A percentile compares a stretch with the other conserved stretches of the same genome.
Conservation (phyloP, 2,888 invertebrate genomes). For the Ennomos erosarius region DNA sequence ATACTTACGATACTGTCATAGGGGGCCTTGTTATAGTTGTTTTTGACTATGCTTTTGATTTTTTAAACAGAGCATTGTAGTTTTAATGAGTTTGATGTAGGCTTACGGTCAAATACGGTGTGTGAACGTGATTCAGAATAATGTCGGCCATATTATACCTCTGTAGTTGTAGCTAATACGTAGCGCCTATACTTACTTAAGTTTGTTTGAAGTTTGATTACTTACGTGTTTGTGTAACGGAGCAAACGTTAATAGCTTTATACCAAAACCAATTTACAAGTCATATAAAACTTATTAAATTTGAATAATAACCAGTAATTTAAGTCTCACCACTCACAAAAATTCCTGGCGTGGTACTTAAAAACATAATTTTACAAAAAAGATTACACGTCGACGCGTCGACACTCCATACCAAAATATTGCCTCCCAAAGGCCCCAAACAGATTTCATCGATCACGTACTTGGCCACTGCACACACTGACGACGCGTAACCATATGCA, state of each 20-base stretch:
- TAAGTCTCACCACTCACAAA: not conserved
- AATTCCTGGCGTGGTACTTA: not conserved
- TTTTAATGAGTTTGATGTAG: constrained; percentile 45
- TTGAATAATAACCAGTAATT: not conserved
- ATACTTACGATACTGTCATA: constrained; percentile 31
- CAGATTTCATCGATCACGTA: constrained; percentile 50
- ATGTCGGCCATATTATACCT: constrained; percentile 21
- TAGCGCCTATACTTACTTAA: too few species aligned
- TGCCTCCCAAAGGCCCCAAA: constrained; percentile 35
- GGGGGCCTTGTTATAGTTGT: constrained; percentile 48
- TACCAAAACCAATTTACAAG: too few species aligned
- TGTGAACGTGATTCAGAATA: constrained; percentile 31
- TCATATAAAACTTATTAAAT: too few species aligned
- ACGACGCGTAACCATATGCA: constrained; percentile 54
- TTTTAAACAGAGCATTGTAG: constrained; percentile 53
- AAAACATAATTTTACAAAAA: constrained; percentile 24
- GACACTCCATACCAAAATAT: constrained; percentile 25
- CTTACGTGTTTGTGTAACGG: too few species aligned
- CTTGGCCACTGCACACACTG: constrained; percentile 45
- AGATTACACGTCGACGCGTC: constrained; percentile 23
- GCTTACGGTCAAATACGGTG: constrained; percentile 5
- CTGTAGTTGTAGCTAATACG: too few species aligned
- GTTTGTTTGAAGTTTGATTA: too few species aligned
- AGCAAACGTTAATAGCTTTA: too few species aligned
- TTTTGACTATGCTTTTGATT: constrained; percentile 56